These are phyloP conservation scores for Augiades crinisus DNA, from an alignment of 2,888 invertebrate species.

Conservation along the genomic window DNA sequence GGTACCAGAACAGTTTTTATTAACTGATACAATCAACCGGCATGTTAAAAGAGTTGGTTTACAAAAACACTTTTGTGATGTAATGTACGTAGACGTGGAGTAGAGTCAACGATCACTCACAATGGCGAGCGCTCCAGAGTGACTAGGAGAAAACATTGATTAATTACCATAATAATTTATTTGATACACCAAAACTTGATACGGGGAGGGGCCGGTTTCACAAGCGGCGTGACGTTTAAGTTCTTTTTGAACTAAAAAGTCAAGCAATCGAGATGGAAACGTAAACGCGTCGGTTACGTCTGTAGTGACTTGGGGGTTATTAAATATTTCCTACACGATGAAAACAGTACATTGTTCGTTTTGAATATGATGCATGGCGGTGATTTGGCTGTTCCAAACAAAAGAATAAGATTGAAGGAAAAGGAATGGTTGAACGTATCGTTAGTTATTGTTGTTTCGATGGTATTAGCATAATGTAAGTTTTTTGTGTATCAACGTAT, in stretches of 20 bases:
- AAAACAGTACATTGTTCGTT: slow-evolving; percentile 72
- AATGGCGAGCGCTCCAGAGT: slow-evolving; percentile 66
- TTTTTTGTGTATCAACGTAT: slow-evolving; percentile 45
- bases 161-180: slow-evolving; percentile 82
- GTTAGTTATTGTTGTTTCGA: slow-evolving; percentile 66
- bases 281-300: slow-evolving; percentile 48
- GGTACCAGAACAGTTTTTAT: slow-evolving; percentile 36
- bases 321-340: slow-evolving; percentile 63
- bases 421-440: slow-evolving; percentile 65
- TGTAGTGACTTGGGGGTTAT: slow-evolving; percentile 47
- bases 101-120: slow-evolving; percentile 75
- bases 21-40: slow-evolving; percentile 40
- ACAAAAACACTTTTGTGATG: slow-evolving; percentile 67
- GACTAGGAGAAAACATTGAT: slow-evolving; percentile 81
- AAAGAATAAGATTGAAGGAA: slow-evolving; percentile 75
- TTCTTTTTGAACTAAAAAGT: slow-evolving; percentile 64
- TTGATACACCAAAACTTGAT: slow-evolving; percentile 80
- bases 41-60: slow-evolving; percentile 51
- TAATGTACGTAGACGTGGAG: slow-evolving; percentile 56
- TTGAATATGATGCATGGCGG: slow-evolving; percentile 73
- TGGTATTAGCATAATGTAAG: slow-evolving; percentile 63
- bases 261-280: slow-evolving; percentile 47
- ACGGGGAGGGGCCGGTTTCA: slow-evolving; percentile 68
- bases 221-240: slow-evolving; percentile 58
- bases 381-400: slow-evolving; percentile 77